A percentile compares a stretch with the other conserved stretches of the same genome.
Evolutionary conservation across 2,888 invertebrate species (phyloP).

Genomic region (Xestia c-nigrum): DNA sequence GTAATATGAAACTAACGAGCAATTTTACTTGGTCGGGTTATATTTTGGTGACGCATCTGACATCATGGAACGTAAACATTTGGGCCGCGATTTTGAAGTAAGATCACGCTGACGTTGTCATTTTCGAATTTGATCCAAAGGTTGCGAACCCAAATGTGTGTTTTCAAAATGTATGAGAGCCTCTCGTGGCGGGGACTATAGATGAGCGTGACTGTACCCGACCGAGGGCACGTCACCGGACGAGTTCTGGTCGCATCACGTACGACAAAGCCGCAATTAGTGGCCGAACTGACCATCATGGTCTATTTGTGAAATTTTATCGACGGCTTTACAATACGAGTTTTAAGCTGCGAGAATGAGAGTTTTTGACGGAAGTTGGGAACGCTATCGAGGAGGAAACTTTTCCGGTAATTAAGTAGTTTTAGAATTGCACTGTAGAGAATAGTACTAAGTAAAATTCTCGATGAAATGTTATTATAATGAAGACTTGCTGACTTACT

Average conservation of each 20-base stretch:
- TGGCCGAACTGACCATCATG: slow-evolving; percentile 12
- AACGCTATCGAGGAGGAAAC: not conserved
- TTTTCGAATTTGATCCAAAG: too few species aligned
- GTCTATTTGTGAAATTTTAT: slow-evolving; percentile 44
- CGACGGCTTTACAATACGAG: slow-evolving; percentile 33
- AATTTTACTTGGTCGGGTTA: too few species aligned
- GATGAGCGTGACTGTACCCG: not conserved
- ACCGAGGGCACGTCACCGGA: not conserved
- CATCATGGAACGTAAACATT: too few species aligned
- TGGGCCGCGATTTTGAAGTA: too few species aligned
- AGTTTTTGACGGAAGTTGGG: not conserved
- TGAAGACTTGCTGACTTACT: not conserved
- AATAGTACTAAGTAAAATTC: not conserved
- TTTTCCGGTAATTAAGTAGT: not conserved
- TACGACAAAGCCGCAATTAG: slow-evolving; percentile 60
- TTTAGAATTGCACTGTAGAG: not conserved
- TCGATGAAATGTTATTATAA: not conserved
- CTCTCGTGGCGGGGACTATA: too few species aligned
- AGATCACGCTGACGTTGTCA: too few species aligned
- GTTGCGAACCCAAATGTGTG: too few species aligned
- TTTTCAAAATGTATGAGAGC: too few species aligned
- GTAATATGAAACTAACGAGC: too few species aligned
- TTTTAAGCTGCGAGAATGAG: slow-evolving; percentile 37
- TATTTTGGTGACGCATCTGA: too few species aligned
- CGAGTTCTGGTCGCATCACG: slow-evolving; percentile 42